Conservation (phyloP, 2,797 vertebrate genomes). For the Poecilia velifera region DNA sequence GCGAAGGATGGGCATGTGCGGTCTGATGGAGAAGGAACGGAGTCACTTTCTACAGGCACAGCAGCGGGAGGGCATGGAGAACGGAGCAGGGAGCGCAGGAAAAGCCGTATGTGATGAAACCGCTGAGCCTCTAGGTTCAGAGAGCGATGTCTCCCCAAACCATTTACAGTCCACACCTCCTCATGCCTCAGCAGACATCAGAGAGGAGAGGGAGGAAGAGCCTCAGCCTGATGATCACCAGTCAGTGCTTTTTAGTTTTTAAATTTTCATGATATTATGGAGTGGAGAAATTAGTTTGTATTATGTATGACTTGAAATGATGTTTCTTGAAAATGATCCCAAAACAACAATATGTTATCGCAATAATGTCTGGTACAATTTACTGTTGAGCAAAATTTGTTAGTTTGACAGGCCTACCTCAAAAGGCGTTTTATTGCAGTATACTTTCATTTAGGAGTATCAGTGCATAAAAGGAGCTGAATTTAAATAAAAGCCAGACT, state of each 20-base stretch:
- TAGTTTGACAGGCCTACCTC: background rate
- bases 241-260: slow-evolving; percentile 36
- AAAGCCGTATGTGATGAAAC: slow-evolving; percentile 8
- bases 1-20: slow-evolving; percentile 77
- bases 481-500: background rate
- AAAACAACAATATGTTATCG: too few species aligned
- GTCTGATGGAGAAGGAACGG: slow-evolving; percentile 67
- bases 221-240: slow-evolving; percentile 29
- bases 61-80: slow-evolving; percentile 32
- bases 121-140: slow-evolving; percentile 10
- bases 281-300: background rate
- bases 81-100: slow-evolving; percentile 14
- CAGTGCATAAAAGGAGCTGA: background rate
- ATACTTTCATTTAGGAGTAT: background rate
- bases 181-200: background rate
- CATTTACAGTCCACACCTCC: slow-evolving; percentile 4
- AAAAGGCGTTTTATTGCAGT: background rate
- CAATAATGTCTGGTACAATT: too few species aligned
- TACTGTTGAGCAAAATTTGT: too few species aligned
- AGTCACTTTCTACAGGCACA: slow-evolving; percentile 44
- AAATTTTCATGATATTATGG: accelerated
- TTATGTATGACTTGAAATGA: background rate
- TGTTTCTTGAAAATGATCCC: too few species aligned
- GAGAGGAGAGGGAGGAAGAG: slow-evolving; percentile 10
- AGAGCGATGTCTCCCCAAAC: slow-evolving; percentile 3